Base-by-base conservation (phyloP, 1,140 invertebrate species). In the Zaprionus davidi region DNA sequence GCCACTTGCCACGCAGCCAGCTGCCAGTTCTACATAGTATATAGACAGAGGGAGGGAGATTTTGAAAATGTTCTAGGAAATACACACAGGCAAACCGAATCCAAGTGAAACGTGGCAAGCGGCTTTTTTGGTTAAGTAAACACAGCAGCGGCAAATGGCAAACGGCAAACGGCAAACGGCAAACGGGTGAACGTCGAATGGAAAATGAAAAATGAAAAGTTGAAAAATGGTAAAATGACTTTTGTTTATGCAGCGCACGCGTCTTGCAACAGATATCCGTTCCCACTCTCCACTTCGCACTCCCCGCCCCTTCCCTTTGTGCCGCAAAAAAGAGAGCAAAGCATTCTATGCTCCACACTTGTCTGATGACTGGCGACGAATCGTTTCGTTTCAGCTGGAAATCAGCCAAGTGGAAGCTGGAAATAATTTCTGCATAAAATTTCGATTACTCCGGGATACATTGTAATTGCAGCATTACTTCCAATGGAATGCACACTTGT, bases 181-280 rank as follows among this genome's bases (percentile, higher is more conserved):
- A 56, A 56, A 56, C 13, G 26, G n/a, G 13, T 12, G 38, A 46
- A 46, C 41, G 7, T n/a, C n/a, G 41, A 17, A 17, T n/a, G 41
- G 36, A 24, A 44, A 57, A 66, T 31, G 26, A 17, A 11, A 56
- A 56, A 56, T n/a, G 26, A 28, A 26, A 56, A 56, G 13, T 28
- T n/a, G 53, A 31, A 28, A 56, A 70, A 51, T 17, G 38, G 24
- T 53, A 67, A 57, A 66, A 46, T 26, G 17, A 20, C 22, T 73
- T 17, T 68, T 73, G 71, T 73, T 73, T 73, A 73, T 55, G 56
- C 20, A 41, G 26, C 70, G 63, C 70, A 72, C 70, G 70, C 70
- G 68, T 71, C 64, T 66, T 66, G 64, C 64, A 31, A 44, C 51
- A 66, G 34, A 66, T 56, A 66, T 65, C 63, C 63, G 64, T 24